Percentiles rank a stretch among this genome's conserved stretches.
These are phyloP conservation scores for Tragopan temminckii DNA, from an alignment of 2,797 vertebrate genomes.

Conservation along the genomic window DNA sequence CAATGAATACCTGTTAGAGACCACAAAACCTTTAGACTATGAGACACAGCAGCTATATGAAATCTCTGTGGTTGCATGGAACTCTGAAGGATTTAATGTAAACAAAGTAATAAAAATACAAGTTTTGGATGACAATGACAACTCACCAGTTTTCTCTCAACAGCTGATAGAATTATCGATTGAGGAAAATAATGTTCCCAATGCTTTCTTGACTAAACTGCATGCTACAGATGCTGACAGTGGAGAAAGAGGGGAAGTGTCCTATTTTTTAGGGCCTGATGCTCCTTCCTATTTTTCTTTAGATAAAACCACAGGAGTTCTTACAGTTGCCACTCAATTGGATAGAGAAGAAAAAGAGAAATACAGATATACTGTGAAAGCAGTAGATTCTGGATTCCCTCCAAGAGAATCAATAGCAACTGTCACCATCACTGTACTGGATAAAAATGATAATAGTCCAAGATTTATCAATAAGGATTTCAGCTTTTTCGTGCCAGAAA, in stretches of 20 bases:
- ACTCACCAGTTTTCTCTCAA: slow-evolving; percentile 92
- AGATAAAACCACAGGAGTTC: slow-evolving; percentile 89
- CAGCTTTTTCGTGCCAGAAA: slow-evolving; percentile 98
- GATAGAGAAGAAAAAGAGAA: slow-evolving; percentile 97
- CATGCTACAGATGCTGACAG: slow-evolving; percentile 94
- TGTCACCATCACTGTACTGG: slow-evolving; percentile 90
- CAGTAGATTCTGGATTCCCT: slow-evolving; percentile 91
- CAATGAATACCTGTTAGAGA: slow-evolving; percentile 95
- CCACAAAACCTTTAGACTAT: slow-evolving; percentile 91
- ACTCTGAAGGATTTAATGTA: slow-evolving; percentile 84
- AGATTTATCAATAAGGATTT: slow-evolving; percentile 99
- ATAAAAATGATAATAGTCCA: slow-evolving; percentile 98
- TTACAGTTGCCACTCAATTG: slow-evolving; percentile 90
- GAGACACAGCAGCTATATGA: slow-evolving; percentile 90
- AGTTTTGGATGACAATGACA: slow-evolving; percentile 95
- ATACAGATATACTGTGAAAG: slow-evolving; percentile 94
- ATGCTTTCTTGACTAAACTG: slow-evolving; percentile 91
- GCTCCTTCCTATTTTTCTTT: slow-evolving; percentile 91
- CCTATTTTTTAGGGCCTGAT: slow-evolving; percentile 92
- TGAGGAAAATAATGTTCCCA: slow-evolving; percentile 94
- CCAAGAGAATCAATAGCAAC: slow-evolving; percentile 93
- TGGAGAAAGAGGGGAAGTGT: slow-evolving; percentile 87
- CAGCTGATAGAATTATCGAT: slow-evolving; percentile 90
- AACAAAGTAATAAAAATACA: slow-evolving; percentile 90
- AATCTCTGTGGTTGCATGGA: slow-evolving; percentile 89